phyloP scores from a whole-genome alignment of 2,888 invertebrate genomes.

The Scaptodrosophila latifasciaeformis region DNA sequence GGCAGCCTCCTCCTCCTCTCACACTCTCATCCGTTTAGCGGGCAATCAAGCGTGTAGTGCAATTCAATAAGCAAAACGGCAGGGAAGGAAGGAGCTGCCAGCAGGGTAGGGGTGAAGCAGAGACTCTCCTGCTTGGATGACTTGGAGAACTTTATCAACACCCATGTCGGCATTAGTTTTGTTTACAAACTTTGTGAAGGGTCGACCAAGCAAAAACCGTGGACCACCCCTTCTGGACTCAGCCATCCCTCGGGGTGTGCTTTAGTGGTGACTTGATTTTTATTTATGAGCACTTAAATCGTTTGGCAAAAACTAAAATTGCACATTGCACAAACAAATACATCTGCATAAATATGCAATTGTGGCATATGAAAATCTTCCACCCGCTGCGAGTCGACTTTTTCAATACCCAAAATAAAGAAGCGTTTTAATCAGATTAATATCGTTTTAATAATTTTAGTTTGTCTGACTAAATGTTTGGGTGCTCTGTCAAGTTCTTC shows the following conservation, averaged over 20 bases:
- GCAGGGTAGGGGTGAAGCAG: neutral
- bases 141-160: conserved; percentile 65
- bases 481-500: no score
- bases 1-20: neutral
- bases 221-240: conserved; percentile 63
- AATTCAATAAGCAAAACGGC: conserved; percentile 52
- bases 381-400: conserved; percentile 16
- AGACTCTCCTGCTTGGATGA: conserved; percentile 23
- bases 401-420: conserved; percentile 62
- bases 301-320: conserved; percentile 62
- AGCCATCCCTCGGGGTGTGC: conserved; percentile 24
- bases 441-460: no score
- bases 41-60: conserved; percentile 67
- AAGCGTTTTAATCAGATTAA: no score
- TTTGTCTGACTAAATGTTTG: no score
- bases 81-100: neutral
- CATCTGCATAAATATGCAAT: conserved; percentile 70
- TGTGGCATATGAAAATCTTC: conserved; percentile 53
- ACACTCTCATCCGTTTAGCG: conserved; percentile 57
- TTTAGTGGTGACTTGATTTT: conserved; percentile 36
- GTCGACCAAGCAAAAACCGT: no score
- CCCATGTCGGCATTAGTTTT: conserved; percentile 71
- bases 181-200: conserved; percentile 73
- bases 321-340: no score
- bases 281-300: conserved; percentile 67